These are phyloP conservation scores for Diabrotica virgifera DNA, from an alignment of 1,140 invertebrate genomes.

Conservation along the genomic window DNA sequence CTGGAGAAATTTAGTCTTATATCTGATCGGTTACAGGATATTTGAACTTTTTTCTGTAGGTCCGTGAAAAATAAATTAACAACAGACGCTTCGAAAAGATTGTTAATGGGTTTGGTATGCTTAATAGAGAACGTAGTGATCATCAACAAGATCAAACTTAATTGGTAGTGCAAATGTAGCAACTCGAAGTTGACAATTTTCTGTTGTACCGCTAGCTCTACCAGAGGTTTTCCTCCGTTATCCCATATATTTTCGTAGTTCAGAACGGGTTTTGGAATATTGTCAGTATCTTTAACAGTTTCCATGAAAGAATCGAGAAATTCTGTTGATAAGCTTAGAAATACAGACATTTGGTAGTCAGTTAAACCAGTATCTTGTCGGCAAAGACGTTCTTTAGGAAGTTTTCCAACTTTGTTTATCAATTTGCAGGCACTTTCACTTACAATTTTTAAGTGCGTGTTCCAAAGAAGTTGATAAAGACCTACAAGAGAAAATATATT, in stretches of 20 bases:
- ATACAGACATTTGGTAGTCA: constrained; percentile 63
- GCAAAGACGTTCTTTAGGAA: constrained; percentile 80
- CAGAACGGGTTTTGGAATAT: constrained; percentile 52
- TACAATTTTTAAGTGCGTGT: constrained; percentile 73
- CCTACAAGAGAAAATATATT: constrained; percentile 45
- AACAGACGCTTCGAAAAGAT: constrained; percentile 74
- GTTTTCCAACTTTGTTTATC: constrained; percentile 84
- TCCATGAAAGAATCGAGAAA: constrained; percentile 77
- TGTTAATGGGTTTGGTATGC: constrained; percentile 66
- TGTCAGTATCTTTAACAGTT: constrained; percentile 51
- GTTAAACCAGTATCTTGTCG: constrained; percentile 71
- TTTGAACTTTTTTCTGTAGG: constrained; percentile 37
- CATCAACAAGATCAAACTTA: constrained; percentile 72
- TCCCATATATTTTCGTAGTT: constrained; percentile 70
- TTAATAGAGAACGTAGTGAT: constrained; percentile 76
- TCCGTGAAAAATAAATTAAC: constrained; percentile 43
- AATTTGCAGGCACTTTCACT: constrained; percentile 72
- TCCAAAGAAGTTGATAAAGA: constrained; percentile 83
- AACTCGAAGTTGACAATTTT: constrained; percentile 70
- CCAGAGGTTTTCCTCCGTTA: constrained; percentile 61
- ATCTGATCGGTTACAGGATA: constrained; percentile 38
- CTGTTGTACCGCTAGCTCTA: constrained; percentile 74
- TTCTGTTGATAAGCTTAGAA: constrained; percentile 65
- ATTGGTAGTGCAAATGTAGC: constrained; percentile 74
- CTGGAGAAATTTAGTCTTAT: constrained; percentile 44